These are phyloP conservation scores for Drosophila willistoni DNA, from an alignment of 1,140 invertebrate genomes.

Conservation along the genomic window DNA sequence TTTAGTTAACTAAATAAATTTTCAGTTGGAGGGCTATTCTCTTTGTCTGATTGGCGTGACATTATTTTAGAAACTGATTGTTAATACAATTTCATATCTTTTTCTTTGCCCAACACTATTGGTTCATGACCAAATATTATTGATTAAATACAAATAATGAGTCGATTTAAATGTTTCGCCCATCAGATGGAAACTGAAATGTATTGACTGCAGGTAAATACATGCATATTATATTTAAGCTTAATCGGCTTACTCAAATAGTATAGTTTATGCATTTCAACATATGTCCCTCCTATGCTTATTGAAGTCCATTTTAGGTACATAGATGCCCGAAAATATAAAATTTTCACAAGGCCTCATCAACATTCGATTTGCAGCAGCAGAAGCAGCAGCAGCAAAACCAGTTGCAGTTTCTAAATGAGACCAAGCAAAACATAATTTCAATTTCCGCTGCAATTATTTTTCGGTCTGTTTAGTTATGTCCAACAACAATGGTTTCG, in stretches of 20 bases:
- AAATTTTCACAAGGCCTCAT: constrained; percentile 18
- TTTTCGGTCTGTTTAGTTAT: constrained; percentile 31
- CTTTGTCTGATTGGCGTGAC: too few species aligned
- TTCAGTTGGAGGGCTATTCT: too few species aligned
- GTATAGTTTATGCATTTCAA: constrained; percentile 16
- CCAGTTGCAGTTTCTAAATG: constrained; percentile 45
- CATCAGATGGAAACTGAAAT: constrained; percentile 4
- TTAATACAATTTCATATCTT: too few species aligned
- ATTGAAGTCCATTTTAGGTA: constrained; percentile 16
- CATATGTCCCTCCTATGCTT: constrained; percentile 16
- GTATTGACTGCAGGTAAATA: background rate
- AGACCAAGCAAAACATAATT: constrained; percentile 69
- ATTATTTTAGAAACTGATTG: too few species aligned
- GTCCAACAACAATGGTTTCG: constrained; percentile 24
- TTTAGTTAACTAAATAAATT: too few species aligned
- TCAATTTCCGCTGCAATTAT: constrained; percentile 77
- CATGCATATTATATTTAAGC: constrained; percentile 1
- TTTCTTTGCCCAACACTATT: background rate
- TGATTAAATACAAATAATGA: background rate
- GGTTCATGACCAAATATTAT: background rate
- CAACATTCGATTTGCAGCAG: constrained; percentile 43
- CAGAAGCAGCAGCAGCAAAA: background rate
- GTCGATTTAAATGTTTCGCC: background rate
- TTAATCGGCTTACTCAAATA: constrained; percentile 32
- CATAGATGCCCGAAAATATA: constrained; percentile 23